Conservation (phyloP, 1,140 invertebrate species). For the Diabrotica virgifera region DNA sequence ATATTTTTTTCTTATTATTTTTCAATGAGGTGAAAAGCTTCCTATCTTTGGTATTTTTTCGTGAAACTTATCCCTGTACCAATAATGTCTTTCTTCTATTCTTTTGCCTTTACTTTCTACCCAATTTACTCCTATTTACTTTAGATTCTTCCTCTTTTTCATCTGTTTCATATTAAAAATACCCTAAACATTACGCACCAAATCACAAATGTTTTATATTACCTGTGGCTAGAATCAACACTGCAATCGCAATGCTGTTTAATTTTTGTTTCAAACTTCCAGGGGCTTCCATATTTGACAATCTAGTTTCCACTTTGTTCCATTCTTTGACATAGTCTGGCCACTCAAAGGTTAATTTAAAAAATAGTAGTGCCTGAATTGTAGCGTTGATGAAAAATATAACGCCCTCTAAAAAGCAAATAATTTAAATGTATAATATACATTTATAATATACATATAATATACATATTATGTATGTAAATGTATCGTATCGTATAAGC, state of each 20-base stretch:
- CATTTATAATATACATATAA: not conserved
- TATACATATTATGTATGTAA: not conserved
- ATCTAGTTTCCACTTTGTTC: slow-evolving; percentile 12
- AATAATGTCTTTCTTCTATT: too few relatives aligned
- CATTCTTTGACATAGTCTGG: slow-evolving; percentile 21
- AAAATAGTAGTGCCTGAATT: slow-evolving; percentile 7
- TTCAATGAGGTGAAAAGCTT: too few relatives aligned
- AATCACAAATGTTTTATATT: not conserved
- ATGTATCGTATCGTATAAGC: not conserved
- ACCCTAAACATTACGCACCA: not conserved
- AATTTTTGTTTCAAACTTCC: slow-evolving; percentile 10
- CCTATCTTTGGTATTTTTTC: too few relatives aligned
- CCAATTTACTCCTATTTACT: not conserved
- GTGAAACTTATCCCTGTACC: too few relatives aligned
- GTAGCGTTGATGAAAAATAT: not conserved
- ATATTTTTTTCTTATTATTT: too few relatives aligned
- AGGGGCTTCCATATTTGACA: slow-evolving; percentile 6
- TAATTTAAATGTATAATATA: not conserved
- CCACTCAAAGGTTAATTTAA: slow-evolving; percentile 15
- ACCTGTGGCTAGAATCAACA: slow-evolving; percentile 17
- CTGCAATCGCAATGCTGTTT: slow-evolving; percentile 3
- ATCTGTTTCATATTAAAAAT: not conserved
- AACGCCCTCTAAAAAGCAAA: not conserved
- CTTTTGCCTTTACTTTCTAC: too few relatives aligned
- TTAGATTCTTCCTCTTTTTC: not conserved